These are phyloP conservation scores for Lophochroa leadbeateri DNA, from an alignment of 2,113 vertebrate species.

Conservation along the genomic window DNA sequence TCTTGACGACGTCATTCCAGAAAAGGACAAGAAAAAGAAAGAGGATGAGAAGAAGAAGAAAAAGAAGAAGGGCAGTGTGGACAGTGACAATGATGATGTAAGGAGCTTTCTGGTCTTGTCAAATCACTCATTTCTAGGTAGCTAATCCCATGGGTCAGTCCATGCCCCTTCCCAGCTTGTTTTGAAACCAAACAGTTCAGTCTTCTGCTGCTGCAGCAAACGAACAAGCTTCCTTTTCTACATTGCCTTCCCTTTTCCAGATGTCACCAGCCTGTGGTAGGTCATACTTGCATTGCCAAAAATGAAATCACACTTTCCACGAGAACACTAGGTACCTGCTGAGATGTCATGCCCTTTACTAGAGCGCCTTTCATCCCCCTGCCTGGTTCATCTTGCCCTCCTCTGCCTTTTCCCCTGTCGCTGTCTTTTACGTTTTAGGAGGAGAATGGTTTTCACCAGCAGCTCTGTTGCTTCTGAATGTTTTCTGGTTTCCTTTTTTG, in stretches of 20 bases:
- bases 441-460: background rate
- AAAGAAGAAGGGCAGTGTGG: slow-evolving; percentile 89
- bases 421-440: slow-evolving; percentile 8
- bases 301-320: background rate
- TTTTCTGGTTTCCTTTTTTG: background rate
- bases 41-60: slow-evolving; percentile 97
- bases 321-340: background rate
- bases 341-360: background rate
- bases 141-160: fast-evolving
- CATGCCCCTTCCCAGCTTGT: background rate
- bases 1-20: slow-evolving; percentile 96
- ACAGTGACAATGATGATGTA: slow-evolving; percentile 95
- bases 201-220: background rate
- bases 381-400: background rate
- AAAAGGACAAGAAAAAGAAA: slow-evolving; percentile 99
- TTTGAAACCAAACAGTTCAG: background rate
- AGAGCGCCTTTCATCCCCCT: background rate
- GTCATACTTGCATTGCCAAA: background rate
- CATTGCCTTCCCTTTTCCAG: background rate
- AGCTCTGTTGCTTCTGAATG: background rate
- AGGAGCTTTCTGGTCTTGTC: slow-evolving; percentile 60
- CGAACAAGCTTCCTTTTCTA: background rate
- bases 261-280: background rate
- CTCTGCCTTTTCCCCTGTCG: fast-evolving
- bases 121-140: background rate